Conservation (phyloP, 2,888 invertebrate genomes). For the Cacoxenus indagator region DNA sequence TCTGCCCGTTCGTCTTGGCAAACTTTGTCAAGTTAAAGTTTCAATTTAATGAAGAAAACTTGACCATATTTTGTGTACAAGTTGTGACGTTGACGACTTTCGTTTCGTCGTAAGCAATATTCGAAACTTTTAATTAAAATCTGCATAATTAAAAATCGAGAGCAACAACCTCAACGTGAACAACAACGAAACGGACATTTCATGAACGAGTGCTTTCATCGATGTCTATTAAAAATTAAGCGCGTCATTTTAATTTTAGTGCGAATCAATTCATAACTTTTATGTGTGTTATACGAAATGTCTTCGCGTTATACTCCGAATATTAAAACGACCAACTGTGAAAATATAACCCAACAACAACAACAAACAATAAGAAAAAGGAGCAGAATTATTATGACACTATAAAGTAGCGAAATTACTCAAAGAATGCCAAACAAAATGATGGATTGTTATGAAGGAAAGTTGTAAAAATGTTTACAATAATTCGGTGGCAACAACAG, state of each 20-base stretch:
- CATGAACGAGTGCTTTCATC: not conserved
- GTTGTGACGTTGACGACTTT: not conserved
- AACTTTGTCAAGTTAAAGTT: constrained; percentile 7
- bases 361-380: constrained; percentile 33
- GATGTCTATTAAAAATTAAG: not conserved
- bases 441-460: not conserved
- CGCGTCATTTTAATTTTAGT: not conserved
- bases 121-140: constrained; percentile 11
- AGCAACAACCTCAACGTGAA: too few species aligned
- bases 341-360: not conserved
- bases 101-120: not conserved
- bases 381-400: constrained; percentile 60
- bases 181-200: not conserved
- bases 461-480: constrained; percentile 11
- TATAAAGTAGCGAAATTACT: constrained; percentile 50
- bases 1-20: constrained; percentile 1
- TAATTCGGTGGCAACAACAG: constrained; percentile 48
- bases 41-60: constrained; percentile 13
- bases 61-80: constrained; percentile 1
- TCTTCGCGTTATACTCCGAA: not conserved
- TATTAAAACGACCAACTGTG: constrained; percentile 7
- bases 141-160: constrained; percentile 8
- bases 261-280: constrained; percentile 20
- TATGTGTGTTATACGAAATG: not conserved
- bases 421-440: constrained; percentile 18